Evolutionary conservation across 2,113 vertebrate species (phyloP).

Genomic region (Arizona elegans): DNA sequence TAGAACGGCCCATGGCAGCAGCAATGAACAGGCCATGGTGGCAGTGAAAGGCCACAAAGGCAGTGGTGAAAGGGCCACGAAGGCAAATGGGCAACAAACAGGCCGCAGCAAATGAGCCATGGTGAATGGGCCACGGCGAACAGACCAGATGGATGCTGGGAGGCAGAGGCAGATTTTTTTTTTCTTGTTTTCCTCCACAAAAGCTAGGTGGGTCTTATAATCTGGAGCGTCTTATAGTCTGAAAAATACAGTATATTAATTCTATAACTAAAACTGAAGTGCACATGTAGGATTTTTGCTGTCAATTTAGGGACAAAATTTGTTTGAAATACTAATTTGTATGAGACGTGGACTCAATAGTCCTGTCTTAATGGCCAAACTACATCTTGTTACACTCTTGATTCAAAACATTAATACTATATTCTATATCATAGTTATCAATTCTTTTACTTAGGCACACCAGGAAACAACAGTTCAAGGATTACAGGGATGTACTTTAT

Average conservation of each 20-base stretch:
- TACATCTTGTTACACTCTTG: neutral
- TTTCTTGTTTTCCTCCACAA: too few relatives aligned
- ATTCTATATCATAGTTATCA: neutral
- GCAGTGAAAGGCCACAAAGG: too few relatives aligned
- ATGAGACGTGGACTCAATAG: conserved; percentile 41
- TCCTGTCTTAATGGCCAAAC: conserved; percentile 15
- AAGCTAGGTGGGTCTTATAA: too few relatives aligned
- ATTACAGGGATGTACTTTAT: neutral
- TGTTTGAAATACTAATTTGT: neutral
- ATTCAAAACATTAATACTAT: neutral
- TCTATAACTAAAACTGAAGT: neutral
- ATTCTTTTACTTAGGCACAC: neutral
- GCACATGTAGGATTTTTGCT: conserved; percentile 10
- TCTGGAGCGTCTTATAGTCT: too few relatives aligned
- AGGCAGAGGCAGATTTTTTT: too few relatives aligned
- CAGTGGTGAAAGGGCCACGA: too few relatives aligned
- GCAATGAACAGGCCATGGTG: too few relatives aligned
- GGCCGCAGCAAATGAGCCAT: too few relatives aligned
- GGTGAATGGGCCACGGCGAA: too few relatives aligned
- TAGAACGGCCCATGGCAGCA: too few relatives aligned
- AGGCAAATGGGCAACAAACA: too few relatives aligned
- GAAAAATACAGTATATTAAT: neutral
- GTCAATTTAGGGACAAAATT: neutral
- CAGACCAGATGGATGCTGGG: too few relatives aligned
- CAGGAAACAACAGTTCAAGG: neutral